Conservation (phyloP, 1,140 invertebrate genomes). For the Macrocentrus cingulum region DNA sequence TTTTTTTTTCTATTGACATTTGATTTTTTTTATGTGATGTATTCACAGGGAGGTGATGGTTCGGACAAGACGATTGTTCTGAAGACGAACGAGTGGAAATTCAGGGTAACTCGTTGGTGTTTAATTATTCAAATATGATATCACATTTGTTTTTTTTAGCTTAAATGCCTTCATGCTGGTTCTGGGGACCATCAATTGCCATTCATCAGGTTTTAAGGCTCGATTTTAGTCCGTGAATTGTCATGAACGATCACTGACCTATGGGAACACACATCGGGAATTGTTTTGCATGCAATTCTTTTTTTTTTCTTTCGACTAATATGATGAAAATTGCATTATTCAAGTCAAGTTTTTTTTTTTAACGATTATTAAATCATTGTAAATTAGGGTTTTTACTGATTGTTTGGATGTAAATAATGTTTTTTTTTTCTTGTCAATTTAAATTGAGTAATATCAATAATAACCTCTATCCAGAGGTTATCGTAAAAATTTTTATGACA, state of each 20-base stretch:
- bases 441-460: not conserved
- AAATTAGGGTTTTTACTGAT: no score
- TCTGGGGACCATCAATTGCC: not conserved
- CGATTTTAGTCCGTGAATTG: no score
- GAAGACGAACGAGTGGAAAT: slow-evolving; percentile 78
- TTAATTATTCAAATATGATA: slow-evolving; percentile 10
- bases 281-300: not conserved
- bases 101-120: slow-evolving; percentile 62
- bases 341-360: no score
- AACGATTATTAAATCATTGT: no score
- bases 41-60: slow-evolving; percentile 62
- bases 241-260: no score
- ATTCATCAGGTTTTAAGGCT: no score
- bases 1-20: not conserved
- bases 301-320: no score
- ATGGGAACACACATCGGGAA: not conserved
- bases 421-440: not conserved
- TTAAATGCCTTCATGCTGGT: slow-evolving; percentile 21
- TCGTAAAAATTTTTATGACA: not conserved
- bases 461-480: not conserved
- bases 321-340: no score
- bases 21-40: slow-evolving; percentile 35
- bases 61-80: slow-evolving; percentile 60
- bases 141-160: slow-evolving; percentile 39
- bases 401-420: no score